Conservation (phyloP, 2,113 vertebrate species). For the Chamaea fasciata region DNA sequence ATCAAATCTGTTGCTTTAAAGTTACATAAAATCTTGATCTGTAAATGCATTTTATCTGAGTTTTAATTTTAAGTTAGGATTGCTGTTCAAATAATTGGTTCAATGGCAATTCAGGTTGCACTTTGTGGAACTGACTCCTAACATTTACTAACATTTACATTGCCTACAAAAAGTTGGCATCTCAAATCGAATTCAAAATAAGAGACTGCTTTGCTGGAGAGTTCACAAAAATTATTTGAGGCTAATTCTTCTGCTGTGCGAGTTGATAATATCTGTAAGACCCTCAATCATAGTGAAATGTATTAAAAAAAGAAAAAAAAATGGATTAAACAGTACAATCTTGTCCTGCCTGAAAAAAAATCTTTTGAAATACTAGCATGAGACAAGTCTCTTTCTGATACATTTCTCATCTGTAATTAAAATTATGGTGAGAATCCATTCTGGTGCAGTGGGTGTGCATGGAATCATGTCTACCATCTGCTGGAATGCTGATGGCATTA, state of each 20-base stretch:
- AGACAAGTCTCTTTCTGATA: not conserved
- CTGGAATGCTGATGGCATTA: conserved; percentile 27
- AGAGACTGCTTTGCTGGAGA: not conserved
- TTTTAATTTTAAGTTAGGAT: not conserved
- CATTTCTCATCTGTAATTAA: conserved; percentile 44
- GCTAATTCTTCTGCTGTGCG: not conserved
- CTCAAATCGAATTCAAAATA: conserved; percentile 18
- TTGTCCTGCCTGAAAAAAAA: not conserved
- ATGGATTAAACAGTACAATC: not conserved
- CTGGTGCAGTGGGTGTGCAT: not conserved
- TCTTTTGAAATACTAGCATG: not conserved
- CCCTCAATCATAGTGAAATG: not conserved
- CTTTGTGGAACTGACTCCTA: not conserved
- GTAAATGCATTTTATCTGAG: not conserved
- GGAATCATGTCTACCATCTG: conserved; percentile 25
- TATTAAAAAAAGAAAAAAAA: not conserved
- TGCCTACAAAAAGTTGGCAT: not conserved
- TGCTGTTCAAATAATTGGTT: not conserved
- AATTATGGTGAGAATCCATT: conserved; percentile 19
- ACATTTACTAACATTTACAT: not conserved
- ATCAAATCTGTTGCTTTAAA: not conserved
- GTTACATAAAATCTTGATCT: not conserved
- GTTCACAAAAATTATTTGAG: not conserved
- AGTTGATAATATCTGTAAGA: not conserved
- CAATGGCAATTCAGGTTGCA: not conserved